These are phyloP conservation scores for Prosopocoilus inquinatus DNA, from an alignment of 2,888 invertebrate genomes.

Conservation along the genomic window DNA sequence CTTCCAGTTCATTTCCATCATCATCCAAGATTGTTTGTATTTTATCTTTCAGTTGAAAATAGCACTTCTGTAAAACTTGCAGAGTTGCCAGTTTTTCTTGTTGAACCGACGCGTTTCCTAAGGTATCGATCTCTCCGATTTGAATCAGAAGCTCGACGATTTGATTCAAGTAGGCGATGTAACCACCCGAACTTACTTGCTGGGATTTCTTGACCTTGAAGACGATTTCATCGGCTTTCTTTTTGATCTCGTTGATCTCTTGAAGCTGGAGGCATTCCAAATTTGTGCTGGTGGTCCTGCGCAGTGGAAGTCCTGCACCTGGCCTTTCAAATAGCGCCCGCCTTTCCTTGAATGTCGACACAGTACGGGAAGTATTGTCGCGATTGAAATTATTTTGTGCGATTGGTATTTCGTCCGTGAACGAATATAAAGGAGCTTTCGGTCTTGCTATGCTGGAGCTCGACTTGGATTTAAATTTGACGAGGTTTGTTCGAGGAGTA, in stretches of 20 bases:
- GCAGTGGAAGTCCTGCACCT: not conserved
- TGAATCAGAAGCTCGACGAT: slow-evolving; percentile 10
- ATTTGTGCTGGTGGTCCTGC: slow-evolving; percentile 3
- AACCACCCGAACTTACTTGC: not conserved
- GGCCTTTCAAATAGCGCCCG: slow-evolving; percentile 13
- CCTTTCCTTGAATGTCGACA: slow-evolving; percentile 10
- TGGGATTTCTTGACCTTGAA: not conserved
- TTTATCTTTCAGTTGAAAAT: slow-evolving; percentile 9
- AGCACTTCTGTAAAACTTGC: slow-evolving; percentile 12
- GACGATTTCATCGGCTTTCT: slow-evolving; percentile 3
- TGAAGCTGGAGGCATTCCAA: slow-evolving; percentile 13
- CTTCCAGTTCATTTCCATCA: not conserved
- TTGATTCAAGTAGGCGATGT: slow-evolving; percentile 7
- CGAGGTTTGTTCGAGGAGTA: not conserved
- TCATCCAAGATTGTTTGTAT: not conserved
- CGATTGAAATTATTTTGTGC: not conserved
- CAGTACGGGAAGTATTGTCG: not conserved
- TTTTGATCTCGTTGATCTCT: slow-evolving; percentile 10
- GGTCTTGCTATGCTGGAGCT: slow-evolving; percentile 2
- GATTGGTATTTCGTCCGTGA: not conserved
- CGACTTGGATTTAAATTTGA: slow-evolving; percentile 18
- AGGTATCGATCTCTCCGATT: slow-evolving; percentile 11
- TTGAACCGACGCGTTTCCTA: slow-evolving; percentile 11
- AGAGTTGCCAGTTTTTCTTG: slow-evolving; percentile 11
- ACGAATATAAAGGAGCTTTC: slow-evolving; percentile 5